Evolutionary conservation across 1,140 invertebrate species (phyloP).

Genomic region (Sycophaga agraensis): DNA sequence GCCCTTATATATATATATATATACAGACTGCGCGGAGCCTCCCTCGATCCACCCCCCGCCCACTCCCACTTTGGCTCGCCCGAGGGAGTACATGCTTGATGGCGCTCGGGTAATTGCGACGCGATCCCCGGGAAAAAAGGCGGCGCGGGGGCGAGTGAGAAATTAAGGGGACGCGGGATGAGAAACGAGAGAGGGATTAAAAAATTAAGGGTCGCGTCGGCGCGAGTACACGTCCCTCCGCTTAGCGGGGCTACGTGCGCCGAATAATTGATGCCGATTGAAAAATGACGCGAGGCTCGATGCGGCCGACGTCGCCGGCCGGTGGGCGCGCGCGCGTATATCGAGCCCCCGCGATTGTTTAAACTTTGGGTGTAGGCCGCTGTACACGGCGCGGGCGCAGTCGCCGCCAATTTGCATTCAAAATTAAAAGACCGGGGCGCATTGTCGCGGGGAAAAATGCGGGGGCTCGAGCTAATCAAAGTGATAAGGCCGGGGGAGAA

Average conservation of each 20-base stretch:
- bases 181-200: constrained; percentile 9
- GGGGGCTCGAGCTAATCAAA: constrained; percentile 21
- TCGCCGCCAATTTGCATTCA: background rate
- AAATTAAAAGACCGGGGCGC: constrained; percentile 1
- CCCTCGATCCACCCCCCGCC: no score
- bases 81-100: constrained; percentile 11
- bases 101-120: constrained; percentile 7
- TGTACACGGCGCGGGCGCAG: background rate
- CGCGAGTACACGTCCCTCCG: background rate
- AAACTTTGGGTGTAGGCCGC: no score
- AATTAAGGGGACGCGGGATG: constrained; percentile 6
- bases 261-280: constrained; percentile 4
- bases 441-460: constrained; percentile 10
- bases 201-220: constrained; percentile 15
- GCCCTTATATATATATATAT: no score
- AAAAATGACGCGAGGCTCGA: background rate
- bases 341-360: no score
- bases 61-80: no score
- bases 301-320: background rate
- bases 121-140: background rate
- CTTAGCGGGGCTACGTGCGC: background rate
- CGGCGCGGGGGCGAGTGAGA: background rate
- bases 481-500: background rate
- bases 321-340: no score
- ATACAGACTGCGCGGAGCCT: no score